Percentiles rank a stretch among this genome's conserved stretches.
phyloP scores from a whole-genome alignment of 2,113 vertebrate genomes.

The Lagopus leucura region DNA sequence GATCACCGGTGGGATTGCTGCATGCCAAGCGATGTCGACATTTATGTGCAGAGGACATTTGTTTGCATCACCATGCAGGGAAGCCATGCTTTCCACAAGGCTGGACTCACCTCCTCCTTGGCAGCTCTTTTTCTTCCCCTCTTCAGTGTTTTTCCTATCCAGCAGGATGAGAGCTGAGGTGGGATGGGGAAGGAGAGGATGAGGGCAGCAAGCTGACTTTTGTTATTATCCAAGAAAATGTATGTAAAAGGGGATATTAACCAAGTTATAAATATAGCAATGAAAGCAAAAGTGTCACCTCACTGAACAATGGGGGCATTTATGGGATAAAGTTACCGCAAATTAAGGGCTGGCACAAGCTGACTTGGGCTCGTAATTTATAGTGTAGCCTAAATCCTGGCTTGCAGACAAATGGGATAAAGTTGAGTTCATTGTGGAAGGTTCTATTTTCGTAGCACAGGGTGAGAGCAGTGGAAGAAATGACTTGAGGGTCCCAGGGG shows the following conservation, averaged over 20 bases:
- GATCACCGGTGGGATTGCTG: not conserved
- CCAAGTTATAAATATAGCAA: slow-evolving; percentile 42
- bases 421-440: slow-evolving; percentile 65
- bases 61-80: not conserved
- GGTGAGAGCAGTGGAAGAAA: not conserved
- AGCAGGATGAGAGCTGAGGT: not conserved
- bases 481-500: not conserved
- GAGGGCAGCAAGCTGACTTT: not conserved
- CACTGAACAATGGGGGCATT: slow-evolving; percentile 65
- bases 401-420: slow-evolving; percentile 73
- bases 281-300: slow-evolving; percentile 52
- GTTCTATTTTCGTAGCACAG: slow-evolving; percentile 56
- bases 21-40: not conserved
- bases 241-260: slow-evolving; percentile 32
- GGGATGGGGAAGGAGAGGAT: not conserved
- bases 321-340: slow-evolving; percentile 51
- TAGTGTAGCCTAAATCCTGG: slow-evolving; percentile 48
- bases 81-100: not conserved
- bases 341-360: slow-evolving; percentile 51
- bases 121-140: not conserved
- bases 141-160: not conserved
- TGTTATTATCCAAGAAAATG: not conserved
- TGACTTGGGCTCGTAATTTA: slow-evolving; percentile 45
- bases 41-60: not conserved
- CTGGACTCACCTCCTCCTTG: not conserved